Evolutionary conservation across 2,113 vertebrate genomes (phyloP), one percentile per base, ranked within the genome.

Genomic region (Larimichthys crocea): DNA sequence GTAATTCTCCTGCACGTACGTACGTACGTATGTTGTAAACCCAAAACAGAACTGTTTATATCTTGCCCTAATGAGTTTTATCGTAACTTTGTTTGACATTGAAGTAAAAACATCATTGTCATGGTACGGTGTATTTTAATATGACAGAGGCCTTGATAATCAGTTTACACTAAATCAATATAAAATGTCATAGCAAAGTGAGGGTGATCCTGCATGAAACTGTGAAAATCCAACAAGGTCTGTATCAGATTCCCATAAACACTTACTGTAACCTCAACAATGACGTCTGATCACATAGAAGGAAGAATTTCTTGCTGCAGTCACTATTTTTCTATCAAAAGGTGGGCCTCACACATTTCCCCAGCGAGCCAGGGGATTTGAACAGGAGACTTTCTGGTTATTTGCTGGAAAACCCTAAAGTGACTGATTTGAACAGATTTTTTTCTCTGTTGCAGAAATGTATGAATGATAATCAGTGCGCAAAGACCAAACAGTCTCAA

Each of bases 11-110:
- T 8, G 73, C 76, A 84, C 74, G 14, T 49, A 79, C 74, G 50
- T 78, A 31, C 14, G 66, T 86, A 68, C 4, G 20, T 73, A 74
- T 20, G 3, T 42, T 3, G 76, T 71, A 79, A 90, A 82, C 62
- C 80, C 71, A 80, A 75, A 83, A 79, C 80, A 86, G 70, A 88
- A 81, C 80, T 78, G 81, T 91, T 86, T 90, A 82, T 68, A 74
- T 84, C 15, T 62, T 22, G 7, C 50, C 20, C 65, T 90, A 53
- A 92, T 80, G 84, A 84, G 71, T 80, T 88, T 90, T 66, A 82
- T 15, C 4, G 65, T 87, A 84, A 91, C 77, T 73, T 83, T 90
- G 87, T 91, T 90, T 90, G 88, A 91, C 85, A 76, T 44, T 15
- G 56, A 70, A 35, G 67, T 88, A 35, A 87, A 87, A 86, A 65